Conservation (phyloP, 2,113 vertebrate species). For the Morone chrysops region DNA sequence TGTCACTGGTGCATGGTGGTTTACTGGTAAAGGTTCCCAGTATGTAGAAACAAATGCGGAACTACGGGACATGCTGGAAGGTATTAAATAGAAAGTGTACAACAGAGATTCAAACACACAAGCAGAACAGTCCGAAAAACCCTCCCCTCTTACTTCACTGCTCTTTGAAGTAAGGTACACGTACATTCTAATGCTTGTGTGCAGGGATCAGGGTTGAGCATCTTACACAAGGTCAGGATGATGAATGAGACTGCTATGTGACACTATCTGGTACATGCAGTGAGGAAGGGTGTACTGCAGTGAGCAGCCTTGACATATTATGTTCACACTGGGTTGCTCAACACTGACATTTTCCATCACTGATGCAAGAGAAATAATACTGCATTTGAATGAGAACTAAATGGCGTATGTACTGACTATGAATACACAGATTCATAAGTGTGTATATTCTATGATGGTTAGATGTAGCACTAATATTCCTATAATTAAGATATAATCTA, state of each 20-base stretch:
- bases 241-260: constrained; percentile 57
- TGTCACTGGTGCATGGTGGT: not conserved
- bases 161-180: constrained; percentile 25
- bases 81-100: too few relatives aligned
- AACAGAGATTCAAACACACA: too few relatives aligned
- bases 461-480: not conserved
- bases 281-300: constrained; percentile 22
- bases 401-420: not conserved
- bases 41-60: not conserved
- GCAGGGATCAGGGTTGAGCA: constrained; percentile 40
- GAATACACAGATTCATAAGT: constrained; percentile 29
- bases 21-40: not conserved
- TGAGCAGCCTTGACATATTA: constrained; percentile 26
- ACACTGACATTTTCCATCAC: constrained; percentile 37
- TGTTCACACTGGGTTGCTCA: constrained; percentile 19
- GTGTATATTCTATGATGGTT: not conserved
- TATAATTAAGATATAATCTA: not conserved
- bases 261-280: constrained; percentile 31
- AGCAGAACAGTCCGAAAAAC: not conserved
- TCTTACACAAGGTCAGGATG: constrained; percentile 51
- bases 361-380: constrained; percentile 15
- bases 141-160: not conserved
- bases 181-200: constrained; percentile 6
- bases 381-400: constrained; percentile 31
- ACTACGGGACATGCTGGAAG: not conserved